Evolutionary conservation across 2,888 invertebrate species (phyloP), one percentile per base, ranked within the genome.

Genomic region (Pristionchus entomophagus): DNA sequence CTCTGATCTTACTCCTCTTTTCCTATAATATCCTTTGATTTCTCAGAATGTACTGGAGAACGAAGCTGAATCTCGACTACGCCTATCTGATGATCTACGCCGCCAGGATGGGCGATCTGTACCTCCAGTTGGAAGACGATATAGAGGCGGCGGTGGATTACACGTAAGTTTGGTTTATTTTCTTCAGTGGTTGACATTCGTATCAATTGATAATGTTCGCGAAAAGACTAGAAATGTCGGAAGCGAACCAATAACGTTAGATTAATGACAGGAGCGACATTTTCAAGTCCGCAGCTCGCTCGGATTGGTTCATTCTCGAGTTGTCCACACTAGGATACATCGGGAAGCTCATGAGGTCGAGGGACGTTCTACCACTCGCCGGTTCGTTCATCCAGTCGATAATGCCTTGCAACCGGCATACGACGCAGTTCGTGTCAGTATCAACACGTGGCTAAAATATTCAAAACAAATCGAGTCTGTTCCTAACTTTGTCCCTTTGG

Each of bases 271-370:
- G 59, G 4, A 26, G 29, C 14, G 38, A 38, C 14, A 10, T 82
- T 10, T 38, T 82, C 38, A 59, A 82, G 19, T 80, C 41, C 26
- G 73, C 73, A 14, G 73, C 22, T 17, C 73, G 41, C 1, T 3
- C 41, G 12, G 73, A 41, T 17, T 99, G 98, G 98, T 96, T 98
- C 91, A 96, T 97, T 85, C 95, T 98, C 85, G 97, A 98, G 94
- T 98, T 97, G 94, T 97, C 97, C 93, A 96, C 96, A 88, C 95
- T 97, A 4, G 98, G 98, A 53, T 98, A 98, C 93, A 98, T 98
- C 90, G 97, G 95, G 3, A 95, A 95, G 95, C 95, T 99, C 95
- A 97, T 99, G 94, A 96, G 96, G 93, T 96, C 97, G 29, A 96
- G 96, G 0, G 97, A 97, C 93, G 94, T 98, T 35, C 96, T 96